Evolutionary conservation across 2,888 invertebrate species (phyloP).

Genomic region (Nephrotoma flavescens): DNA sequence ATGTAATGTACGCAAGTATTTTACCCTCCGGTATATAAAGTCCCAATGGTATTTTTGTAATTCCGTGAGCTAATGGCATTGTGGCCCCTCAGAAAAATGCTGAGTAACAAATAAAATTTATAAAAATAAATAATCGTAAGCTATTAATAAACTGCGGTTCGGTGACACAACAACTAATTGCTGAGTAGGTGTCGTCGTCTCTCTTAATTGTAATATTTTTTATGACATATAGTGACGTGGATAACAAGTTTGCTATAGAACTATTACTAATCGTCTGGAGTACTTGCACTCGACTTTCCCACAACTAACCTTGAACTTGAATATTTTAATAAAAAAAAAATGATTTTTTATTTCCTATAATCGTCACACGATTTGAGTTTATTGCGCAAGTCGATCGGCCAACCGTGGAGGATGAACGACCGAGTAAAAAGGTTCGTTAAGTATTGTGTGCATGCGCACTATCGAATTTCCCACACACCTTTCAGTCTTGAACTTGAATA

Average conservation of each 20-base stretch:
- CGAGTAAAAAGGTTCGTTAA: not conserved
- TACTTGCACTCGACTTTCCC: not conserved
- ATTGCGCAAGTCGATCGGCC: not conserved
- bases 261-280: not conserved
- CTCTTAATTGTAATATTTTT: not conserved
- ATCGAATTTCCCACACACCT: not conserved
- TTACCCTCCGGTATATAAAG: not conserved
- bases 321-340: not conserved
- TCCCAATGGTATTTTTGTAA: not conserved
- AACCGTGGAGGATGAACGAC: not conserved
- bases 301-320: not conserved
- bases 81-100: not conserved
- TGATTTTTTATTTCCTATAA: not conserved
- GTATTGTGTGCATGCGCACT: too few relatives aligned
- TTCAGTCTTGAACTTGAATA: not conserved
- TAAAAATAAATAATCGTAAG: not conserved
- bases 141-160: not conserved
- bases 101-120: not conserved
- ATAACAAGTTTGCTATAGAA: not conserved
- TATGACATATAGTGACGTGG: not conserved
- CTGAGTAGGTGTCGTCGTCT: not conserved
- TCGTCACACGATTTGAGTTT: not conserved
- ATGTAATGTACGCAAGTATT: not conserved
- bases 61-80: not conserved
- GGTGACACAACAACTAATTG: not conserved